Base-by-base conservation (phyloP, 2,113 vertebrate genomes). In the Oncorhynchus gorbuscha region DNA sequence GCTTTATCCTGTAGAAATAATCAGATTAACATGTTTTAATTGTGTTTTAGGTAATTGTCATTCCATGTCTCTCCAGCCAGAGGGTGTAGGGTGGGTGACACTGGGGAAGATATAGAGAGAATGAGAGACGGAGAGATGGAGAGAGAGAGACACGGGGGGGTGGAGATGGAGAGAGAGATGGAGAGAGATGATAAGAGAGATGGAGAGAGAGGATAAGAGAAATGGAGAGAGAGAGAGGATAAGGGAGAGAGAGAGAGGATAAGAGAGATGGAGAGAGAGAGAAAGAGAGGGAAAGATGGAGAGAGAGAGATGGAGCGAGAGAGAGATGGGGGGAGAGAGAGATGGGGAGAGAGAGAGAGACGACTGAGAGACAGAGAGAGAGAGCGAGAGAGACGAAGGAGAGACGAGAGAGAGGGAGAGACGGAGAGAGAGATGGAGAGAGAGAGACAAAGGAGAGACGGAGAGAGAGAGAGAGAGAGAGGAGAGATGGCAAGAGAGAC, bases 11-110 rank as follows among this genome's bases (percentile, higher is more conserved):
- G 79, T 78, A 80, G 78, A 67, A 88, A 91, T 90, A 87, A 90
- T 92, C 88, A 86, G 87, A 92, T 92, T 90, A 92, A 87, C 82
- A 84, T 81, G 80, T 90, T 90, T 85, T 92, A 90, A 92, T 91
- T 92, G 89, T 88, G 86, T 90, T 92, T 92, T 85, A 84, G 82
- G 89, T 92, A 89, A 92, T 90, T 92, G 89, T 89, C 88, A 91
- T 91, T 89, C 86, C 82, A 81, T 81, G 83, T 87, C 81, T 85
- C 82, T 85, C 87, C 79, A 79, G 83, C 81, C 81, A 78, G 81
- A 80, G 80, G 81, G 83, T 75, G 64, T 20, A 73, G 68, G 73
- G 13, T 58, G 35, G 39, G 3, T 51, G 20, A 76, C 78, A 72
- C 62, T 77, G 55, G 32, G 35, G 68, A 1, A 49, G 69, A 24